Percentiles rank a stretch among this genome's conserved stretches.
Conservation (phyloP, 2,888 invertebrate genomes). For the Drosophila dives region DNA sequence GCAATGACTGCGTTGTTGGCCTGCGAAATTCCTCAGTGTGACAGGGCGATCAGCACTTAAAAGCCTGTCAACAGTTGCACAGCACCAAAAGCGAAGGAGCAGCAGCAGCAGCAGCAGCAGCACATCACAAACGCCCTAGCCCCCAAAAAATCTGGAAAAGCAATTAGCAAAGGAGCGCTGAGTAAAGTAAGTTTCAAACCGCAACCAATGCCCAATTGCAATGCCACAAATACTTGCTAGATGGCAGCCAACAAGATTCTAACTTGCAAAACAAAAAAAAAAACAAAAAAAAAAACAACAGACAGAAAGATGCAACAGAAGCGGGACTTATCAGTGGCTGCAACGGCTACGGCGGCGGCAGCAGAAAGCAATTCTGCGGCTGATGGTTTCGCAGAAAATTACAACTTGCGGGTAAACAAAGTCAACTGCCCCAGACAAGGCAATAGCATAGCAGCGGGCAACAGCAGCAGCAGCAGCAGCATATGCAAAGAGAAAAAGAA, state of each 20-base stretch:
- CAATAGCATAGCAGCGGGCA: slow-evolving; percentile 10
- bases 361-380: slow-evolving; percentile 71
- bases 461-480: neutral
- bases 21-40: slow-evolving; percentile 70
- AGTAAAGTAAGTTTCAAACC: slow-evolving; percentile 52
- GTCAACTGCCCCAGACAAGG: slow-evolving; percentile 49
- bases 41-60: slow-evolving; percentile 62
- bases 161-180: slow-evolving; percentile 62
- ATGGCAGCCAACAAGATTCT: slow-evolving; percentile 26
- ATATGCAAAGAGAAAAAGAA: slow-evolving; percentile 13
- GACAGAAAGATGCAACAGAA: slow-evolving; percentile 40
- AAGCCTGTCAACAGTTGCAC: slow-evolving; percentile 69
- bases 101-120: neutral
- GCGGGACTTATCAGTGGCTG: slow-evolving; percentile 73
- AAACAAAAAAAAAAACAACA: slow-evolving; percentile 5
- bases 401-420: slow-evolving; percentile 80
- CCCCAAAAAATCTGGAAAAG: slow-evolving; percentile 68
- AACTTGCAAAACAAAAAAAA: neutral
- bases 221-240: slow-evolving; percentile 40
- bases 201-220: slow-evolving; percentile 64
- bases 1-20: slow-evolving; percentile 39
- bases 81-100: slow-evolving; percentile 3
- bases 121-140: slow-evolving; percentile 57
- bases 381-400: slow-evolving; percentile 78
- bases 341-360: slow-evolving; percentile 33